phyloP scores from a whole-genome alignment of 2,888 invertebrate genomes.

The Caenorhabditis uteleia region DNA sequence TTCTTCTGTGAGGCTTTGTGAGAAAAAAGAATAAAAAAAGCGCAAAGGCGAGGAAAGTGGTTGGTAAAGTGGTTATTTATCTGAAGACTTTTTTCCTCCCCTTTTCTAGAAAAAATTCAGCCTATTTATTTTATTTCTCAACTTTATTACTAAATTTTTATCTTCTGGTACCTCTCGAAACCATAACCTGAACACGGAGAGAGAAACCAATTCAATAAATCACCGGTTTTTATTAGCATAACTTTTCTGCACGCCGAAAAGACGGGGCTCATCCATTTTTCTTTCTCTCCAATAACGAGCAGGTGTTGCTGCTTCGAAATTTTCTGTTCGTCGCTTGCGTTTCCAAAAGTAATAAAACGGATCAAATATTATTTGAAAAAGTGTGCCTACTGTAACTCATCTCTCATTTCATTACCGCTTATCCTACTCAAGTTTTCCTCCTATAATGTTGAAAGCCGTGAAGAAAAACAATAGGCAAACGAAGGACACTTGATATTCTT shows the following conservation, averaged over 20 bases:
- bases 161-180: too few species aligned
- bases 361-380: too few species aligned
- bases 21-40: constrained; percentile 13
- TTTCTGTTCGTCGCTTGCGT: too few species aligned
- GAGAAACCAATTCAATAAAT: background rate
- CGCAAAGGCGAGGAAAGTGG: constrained; percentile 35
- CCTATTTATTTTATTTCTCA: background rate
- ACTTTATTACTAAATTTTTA: background rate
- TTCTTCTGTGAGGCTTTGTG: background rate
- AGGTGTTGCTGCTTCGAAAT: constrained; percentile 19
- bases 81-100: constrained; percentile 15
- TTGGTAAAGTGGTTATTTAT: constrained; percentile 39
- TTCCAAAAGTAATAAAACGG: too few species aligned
- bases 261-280: background rate
- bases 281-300: constrained; percentile 3
- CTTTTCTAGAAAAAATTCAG: background rate
- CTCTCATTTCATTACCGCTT: too few species aligned
- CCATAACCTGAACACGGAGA: too few species aligned
- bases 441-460: too few species aligned
- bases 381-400: too few species aligned
- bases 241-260: background rate
- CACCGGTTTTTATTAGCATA: background rate
- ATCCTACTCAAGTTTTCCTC: too few species aligned
- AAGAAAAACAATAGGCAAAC: too few species aligned
- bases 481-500: too few species aligned